A percentile compares a stretch with the other conserved stretches of the same genome.
Conservation (phyloP, 2,888 invertebrate genomes). For the Trissolcus japonicus region DNA sequence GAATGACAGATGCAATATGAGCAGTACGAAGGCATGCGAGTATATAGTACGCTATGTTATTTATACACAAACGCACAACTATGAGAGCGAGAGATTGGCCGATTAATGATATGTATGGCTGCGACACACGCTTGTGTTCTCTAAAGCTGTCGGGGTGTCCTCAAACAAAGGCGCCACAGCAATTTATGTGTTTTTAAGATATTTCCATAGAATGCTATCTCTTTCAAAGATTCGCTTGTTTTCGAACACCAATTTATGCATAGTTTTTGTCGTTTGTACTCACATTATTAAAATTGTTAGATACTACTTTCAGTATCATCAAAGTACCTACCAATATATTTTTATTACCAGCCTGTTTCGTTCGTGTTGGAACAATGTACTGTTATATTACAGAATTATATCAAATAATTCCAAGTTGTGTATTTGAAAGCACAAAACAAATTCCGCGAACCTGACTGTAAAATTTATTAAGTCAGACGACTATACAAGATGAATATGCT, state of each 20-base stretch:
- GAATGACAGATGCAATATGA: conserved; percentile 51
- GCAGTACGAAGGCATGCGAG: conserved; percentile 42
- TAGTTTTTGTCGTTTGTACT: conserved; percentile 18
- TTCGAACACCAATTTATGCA: conserved; percentile 30
- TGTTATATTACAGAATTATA: too few species aligned
- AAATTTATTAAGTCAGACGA: too few species aligned
- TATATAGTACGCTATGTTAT: conserved; percentile 52
- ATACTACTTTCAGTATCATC: conserved; percentile 7
- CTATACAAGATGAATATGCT: too few species aligned
- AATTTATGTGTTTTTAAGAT: conserved; percentile 56
- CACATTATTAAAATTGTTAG: conserved; percentile 13
- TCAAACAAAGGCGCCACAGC: conserved; percentile 39
- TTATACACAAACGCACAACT: conserved; percentile 50
- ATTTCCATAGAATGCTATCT: conserved; percentile 35
- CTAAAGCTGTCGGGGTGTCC: conserved; percentile 48
- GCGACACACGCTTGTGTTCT: conserved; percentile 52
- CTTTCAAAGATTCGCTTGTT: conserved; percentile 28
- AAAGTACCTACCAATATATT: not conserved
- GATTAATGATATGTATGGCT: conserved; percentile 57
- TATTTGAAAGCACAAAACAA: too few species aligned
- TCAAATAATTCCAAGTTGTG: too few species aligned
- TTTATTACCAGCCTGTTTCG: too few species aligned
- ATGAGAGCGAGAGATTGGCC: conserved; percentile 56
- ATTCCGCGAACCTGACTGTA: too few species aligned
- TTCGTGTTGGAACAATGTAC: too few species aligned